Evolutionary conservation across 1,140 invertebrate genomes (phyloP), one percentile per base, ranked within the genome.

Genomic region (Lepidotrigona ventralis): DNA sequence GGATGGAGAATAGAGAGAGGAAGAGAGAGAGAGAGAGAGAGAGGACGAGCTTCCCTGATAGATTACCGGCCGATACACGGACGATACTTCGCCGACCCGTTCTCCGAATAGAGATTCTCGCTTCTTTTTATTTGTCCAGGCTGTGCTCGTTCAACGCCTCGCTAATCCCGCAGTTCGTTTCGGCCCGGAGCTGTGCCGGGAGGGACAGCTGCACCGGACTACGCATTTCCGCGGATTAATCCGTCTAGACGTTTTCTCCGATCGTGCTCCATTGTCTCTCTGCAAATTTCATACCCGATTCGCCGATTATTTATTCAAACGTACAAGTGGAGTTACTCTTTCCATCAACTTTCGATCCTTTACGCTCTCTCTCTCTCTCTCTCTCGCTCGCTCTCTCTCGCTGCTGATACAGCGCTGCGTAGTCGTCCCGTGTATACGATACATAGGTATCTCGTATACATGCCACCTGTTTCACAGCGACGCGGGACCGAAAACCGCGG

Each of bases 31-130:
- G 63, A 70, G 81, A 81, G 79, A 71, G 79, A 58, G 79, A 63
- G 83, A 83, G 77, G 81, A 71, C 63, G 78, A 72, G 63, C 82
- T 33, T 53, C 29, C 58, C 81, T 78, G 81, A 86, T 89, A 71
- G 86, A 88, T 88, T 84, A 81, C 83, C 39, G 39, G 72, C 72
- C 72, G 83, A 82, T 87, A 79, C 86, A 87, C 64, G 39, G 78
- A 73, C 68, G 58, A 33, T 60, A 2, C 14, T 15, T 81, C 64
- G 64, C 71, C 81, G 78, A 85, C 73, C 79, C 85, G 78, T 73
- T 54, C 82, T 70, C 76, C 76, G 76, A 83, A 83, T 83, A 72
- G 82, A 79, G 66, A 73, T 64, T 68, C 82, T 46, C 46, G 39
- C 9, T 58, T 73, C 58, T 33, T 81, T 75, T 75, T 78, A 73